These are phyloP conservation scores for Camponotus vicinus DNA, from an alignment of 1,140 invertebrate species.

Conservation along the genomic window DNA sequence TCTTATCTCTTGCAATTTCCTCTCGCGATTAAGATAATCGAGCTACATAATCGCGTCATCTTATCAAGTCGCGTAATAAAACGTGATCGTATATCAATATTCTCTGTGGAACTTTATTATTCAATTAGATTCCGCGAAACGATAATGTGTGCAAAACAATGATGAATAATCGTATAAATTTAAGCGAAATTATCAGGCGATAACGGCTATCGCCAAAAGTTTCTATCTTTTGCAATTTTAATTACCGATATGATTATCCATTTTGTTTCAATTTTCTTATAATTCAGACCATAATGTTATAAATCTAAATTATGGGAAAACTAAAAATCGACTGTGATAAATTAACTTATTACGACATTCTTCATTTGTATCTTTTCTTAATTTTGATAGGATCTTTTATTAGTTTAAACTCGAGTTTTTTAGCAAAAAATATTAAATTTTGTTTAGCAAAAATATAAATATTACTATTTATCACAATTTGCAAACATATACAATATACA, in stretches of 20 bases:
- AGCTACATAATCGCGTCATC: background rate
- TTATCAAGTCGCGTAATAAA: slow-evolving; percentile 25
- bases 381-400: slow-evolving; percentile 5
- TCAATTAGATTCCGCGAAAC: background rate
- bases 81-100: slow-evolving; percentile 11
- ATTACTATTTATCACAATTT: too few species aligned
- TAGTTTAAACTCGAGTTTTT: background rate
- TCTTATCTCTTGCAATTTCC: slow-evolving; percentile 33
- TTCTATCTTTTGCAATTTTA: background rate
- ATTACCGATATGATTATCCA: background rate
- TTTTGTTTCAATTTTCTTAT: background rate
- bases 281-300: background rate
- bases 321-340: background rate
- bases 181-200: slow-evolving; percentile 23
- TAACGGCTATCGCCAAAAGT: background rate
- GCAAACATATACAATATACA: too few species aligned
- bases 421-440: too few species aligned
- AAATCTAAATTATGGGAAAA: background rate
- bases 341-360: too few species aligned
- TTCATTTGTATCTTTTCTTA: too few species aligned
- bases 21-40: slow-evolving; percentile 31
- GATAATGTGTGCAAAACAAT: slow-evolving; percentile 41
- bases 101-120: slow-evolving; percentile 30
- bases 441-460: background rate
- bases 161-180: slow-evolving; percentile 14